Base-by-base conservation (phyloP, 2,797 vertebrate species). In the Falco rusticolus region DNA sequence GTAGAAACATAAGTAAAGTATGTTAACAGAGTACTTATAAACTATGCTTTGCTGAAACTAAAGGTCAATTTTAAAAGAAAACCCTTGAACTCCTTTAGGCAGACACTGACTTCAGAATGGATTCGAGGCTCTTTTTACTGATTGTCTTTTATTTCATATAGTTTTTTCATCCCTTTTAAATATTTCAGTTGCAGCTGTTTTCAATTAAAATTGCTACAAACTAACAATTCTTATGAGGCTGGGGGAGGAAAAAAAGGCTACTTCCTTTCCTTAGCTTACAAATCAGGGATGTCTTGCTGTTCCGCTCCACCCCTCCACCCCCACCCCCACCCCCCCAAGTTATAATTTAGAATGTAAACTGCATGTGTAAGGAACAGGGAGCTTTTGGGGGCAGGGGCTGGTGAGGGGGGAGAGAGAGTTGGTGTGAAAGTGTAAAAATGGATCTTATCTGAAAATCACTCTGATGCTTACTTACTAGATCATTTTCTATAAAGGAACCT, bases 201-300 rank as follows among this genome's bases (percentile, higher is more conserved):
- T 98, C 97, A 98, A 98, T 98, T 98, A 98, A 97, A 98, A 97
- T 97, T 95, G 96, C 96, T 97, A 91, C 95, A 98, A 98, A 97
- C 97, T 97, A 97, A 98, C 97, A 96, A 93, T 97, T 97, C 81
- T 85, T 97, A 96, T 81, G 97, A 97, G 96, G 90, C 94, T 94
- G 56, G 33, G 57, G 93, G 61, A 84, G 81, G 12, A 83, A 95
- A 92, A 96, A 93, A 70, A 47, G 26, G 90, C 91, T 51, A 88
- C 90, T 97, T 93, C 92, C 93, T 96, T 94, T 96, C 90, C 91
- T 96, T 96, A 95, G 81, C 80, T 94, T 94, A 83, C 43, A 83
- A 89, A 89, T 96, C 88, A 84, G 91, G 81, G 90, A 88, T 91
- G 64, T 92, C 93, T 97, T 95, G 82, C 84, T 87, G 66, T 50